A percentile compares a stretch with the other conserved stretches of the same genome.
phyloP scores from a whole-genome alignment of 2,113 vertebrate genomes.

The Trachemys scripta region DNA sequence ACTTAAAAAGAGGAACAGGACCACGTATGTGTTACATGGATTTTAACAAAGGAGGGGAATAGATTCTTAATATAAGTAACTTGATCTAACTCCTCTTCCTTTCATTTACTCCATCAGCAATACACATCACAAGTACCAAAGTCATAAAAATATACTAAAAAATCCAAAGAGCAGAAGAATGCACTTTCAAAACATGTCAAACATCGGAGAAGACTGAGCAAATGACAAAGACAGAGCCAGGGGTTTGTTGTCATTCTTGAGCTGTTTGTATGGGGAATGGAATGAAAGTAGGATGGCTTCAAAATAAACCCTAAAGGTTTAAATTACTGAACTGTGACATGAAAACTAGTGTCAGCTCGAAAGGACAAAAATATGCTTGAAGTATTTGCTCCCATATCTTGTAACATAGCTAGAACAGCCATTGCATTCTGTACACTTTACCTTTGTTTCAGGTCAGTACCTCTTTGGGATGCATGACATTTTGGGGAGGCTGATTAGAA shows the following conservation, averaged over 20 bases:
- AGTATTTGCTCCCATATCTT: not conserved
- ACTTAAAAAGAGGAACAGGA: not conserved
- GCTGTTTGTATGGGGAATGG: constrained; percentile 1
- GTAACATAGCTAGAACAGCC: not conserved
- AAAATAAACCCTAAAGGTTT: constrained; percentile 5
- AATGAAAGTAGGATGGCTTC: constrained; percentile 20
- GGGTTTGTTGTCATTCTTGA: not conserved
- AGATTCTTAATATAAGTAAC: constrained; percentile 7
- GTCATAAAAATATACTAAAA: constrained; percentile 3
- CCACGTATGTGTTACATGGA: not conserved
- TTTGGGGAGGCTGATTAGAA: not conserved
- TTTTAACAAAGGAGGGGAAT: constrained; percentile 22
- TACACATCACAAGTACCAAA: not conserved
- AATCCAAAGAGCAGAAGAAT: not conserved
- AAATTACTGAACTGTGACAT: not conserved
- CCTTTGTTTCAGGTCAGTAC: not conserved
- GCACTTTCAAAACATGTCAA: not conserved
- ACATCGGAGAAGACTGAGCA: not conserved
- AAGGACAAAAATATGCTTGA: not conserved
- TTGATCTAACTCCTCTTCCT: not conserved
- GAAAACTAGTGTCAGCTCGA: not conserved
- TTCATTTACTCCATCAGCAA: not conserved
- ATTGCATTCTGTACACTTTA: not conserved
- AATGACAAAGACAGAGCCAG: not conserved
- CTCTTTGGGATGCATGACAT: not conserved